phyloP scores from a whole-genome alignment of 1,140 invertebrate genomes.

The Solenopsis invicta region DNA sequence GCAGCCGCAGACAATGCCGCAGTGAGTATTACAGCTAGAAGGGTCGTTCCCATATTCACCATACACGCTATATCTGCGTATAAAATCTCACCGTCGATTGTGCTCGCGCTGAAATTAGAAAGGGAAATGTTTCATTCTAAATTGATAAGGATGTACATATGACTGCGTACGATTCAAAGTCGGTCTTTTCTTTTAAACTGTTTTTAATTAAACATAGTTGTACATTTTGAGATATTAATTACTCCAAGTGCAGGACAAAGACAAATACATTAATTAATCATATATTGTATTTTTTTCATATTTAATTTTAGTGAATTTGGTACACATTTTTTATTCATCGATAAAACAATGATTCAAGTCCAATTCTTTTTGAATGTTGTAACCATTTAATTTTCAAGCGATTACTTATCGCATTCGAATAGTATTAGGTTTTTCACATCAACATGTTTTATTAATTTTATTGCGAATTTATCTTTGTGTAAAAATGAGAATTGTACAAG shows the following conservation, averaged over 20 bases:
- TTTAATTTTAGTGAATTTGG: neutral
- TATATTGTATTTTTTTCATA: neutral
- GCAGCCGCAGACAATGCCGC: constrained; percentile 1
- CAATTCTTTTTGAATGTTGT: too few species aligned
- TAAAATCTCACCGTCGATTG: neutral
- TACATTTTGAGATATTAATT: neutral
- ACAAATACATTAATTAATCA: neutral
- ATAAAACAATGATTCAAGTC: too few species aligned
- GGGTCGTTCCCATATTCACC: constrained; percentile 26
- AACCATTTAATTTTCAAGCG: too few species aligned
- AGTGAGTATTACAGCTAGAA: constrained; percentile 31
- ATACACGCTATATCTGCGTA: neutral
- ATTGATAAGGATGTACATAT: neutral
- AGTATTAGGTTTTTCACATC: too few species aligned
- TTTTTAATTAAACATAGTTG: neutral
- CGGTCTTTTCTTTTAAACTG: neutral
- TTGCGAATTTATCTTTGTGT: neutral
- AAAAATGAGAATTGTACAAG: neutral
- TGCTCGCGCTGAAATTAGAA: constrained; percentile 32
- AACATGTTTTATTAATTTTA: neutral
- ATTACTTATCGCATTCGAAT: too few species aligned
- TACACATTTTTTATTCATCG: too few species aligned
- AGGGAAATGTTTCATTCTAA: constrained; percentile 1
- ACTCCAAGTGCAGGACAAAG: neutral
- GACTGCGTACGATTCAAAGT: neutral